Base-by-base conservation (phyloP, 2,888 invertebrate species). In the Athalia circularis region DNA sequence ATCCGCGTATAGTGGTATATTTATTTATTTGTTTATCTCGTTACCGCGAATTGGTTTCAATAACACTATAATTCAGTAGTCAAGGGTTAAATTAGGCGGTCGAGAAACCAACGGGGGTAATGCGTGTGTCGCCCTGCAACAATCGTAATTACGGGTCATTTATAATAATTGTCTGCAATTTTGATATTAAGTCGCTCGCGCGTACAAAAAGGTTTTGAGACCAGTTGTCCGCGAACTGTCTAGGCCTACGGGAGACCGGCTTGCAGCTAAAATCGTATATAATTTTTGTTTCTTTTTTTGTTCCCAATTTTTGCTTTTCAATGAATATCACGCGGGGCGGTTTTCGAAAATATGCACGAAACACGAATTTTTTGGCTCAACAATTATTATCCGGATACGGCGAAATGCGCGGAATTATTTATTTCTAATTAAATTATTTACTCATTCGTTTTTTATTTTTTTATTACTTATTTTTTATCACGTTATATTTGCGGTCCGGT, bases 81-180 rank as follows among this genome's bases (percentile, higher is more conserved):
- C 45, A 59, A 80, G 64, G 79, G 72, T 77, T 74, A 52, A 75
- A 75, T 75, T 75, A 75, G 75, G 75, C 75, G 62, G 79, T 79
- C 74, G 74, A 80, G 48, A 45, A 80, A 78, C 72, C 62, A 74
- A 54, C 61, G 68, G 72, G 74, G 65, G 76, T 81, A 79, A 80
- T 77, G 74, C 62, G 70, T 74, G 72, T 78, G 78, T 78, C 78
- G 62, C 78, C 29, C 74, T 65, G 72, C 72, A 80, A 79, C 79
- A 77, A 79, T 74, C 77, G 79, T 80, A 78, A 78, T 81, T 74
- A 81, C 76, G 78, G 79, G 77, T 75, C 80, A 82, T 79, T 82
- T 79, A 77, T 75, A 76, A 80, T 79, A 81, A 82, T 81, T 80
- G 79, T 79, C 80, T 80, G 81, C 79, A 78, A 78, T 78, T 78